phyloP scores from a whole-genome alignment of 2,797 vertebrate species.

The Melopsittacus undulatus region DNA sequence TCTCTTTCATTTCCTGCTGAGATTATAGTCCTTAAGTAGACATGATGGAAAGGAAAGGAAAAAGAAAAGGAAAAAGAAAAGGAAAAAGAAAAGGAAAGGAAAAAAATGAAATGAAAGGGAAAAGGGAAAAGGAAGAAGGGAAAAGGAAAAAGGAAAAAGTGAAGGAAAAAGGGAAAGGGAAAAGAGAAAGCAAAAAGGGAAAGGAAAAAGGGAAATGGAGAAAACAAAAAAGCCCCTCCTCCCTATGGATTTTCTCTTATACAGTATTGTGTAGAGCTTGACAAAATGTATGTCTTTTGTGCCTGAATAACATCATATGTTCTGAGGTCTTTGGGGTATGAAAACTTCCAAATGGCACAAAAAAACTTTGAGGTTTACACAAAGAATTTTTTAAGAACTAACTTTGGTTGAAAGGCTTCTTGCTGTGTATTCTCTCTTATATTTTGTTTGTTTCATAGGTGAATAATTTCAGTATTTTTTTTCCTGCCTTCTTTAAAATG shows the following conservation, averaged over 20 bases:
- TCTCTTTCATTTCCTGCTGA: background rate
- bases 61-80: too few species aligned
- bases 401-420: background rate
- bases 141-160: too few species aligned
- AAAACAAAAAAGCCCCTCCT: accelerated
- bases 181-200: background rate
- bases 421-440: background rate
- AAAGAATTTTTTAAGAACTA: background rate
- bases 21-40: background rate
- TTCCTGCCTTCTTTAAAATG: background rate
- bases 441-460: background rate
- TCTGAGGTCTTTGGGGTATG: background rate
- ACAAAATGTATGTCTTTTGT: background rate
- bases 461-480: background rate
- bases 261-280: background rate
- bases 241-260: background rate
- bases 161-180: accelerated
- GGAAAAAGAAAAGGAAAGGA: accelerated
- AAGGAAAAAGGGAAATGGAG: background rate
- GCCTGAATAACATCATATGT: background rate
- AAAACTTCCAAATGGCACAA: background rate
- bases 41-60: too few species aligned
- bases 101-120: accelerated
- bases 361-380: background rate
- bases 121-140: background rate